Percentiles rank a stretch among this genome's conserved stretches.
phyloP scores from a whole-genome alignment of 2,888 invertebrate species.

The Sarcophaga rosellei region DNA sequence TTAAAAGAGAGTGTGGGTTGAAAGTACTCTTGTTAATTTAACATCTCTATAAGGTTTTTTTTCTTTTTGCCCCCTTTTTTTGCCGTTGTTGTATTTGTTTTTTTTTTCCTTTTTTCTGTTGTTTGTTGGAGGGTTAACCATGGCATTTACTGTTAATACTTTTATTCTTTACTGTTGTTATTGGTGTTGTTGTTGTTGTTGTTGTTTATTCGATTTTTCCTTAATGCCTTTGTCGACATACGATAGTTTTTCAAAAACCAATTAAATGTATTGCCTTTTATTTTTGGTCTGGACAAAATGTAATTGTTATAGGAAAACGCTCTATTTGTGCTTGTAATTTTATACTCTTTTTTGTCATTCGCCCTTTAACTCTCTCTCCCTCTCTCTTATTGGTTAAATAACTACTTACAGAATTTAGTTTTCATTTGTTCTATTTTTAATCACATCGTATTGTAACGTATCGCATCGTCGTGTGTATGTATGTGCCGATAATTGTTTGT shows the following conservation, averaged over 20 bases:
- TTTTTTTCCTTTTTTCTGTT: conserved; percentile 7
- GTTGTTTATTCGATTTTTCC: conserved; percentile 16
- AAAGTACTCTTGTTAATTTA: conserved; percentile 23
- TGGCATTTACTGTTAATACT: conserved; percentile 64
- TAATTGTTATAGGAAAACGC: background rate
- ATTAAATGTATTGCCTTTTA: conserved; percentile 53
- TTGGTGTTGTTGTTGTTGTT: background rate
- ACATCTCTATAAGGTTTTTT: conserved; percentile 21
- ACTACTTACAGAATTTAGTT: background rate
- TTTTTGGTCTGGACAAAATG: background rate
- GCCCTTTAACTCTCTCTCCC: background rate
- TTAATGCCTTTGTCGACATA: conserved; percentile 26
- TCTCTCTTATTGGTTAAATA: too few relatives aligned
- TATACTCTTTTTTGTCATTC: background rate
- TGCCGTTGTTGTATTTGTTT: background rate
- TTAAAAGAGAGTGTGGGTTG: background rate
- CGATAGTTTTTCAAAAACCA: conserved; percentile 61
- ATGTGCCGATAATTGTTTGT: conserved; percentile 2
- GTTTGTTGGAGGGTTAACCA: conserved; percentile 52
- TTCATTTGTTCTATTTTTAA: background rate
- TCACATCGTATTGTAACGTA: background rate
- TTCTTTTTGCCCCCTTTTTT: background rate
- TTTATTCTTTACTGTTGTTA: conserved; percentile 32
- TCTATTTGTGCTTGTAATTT: background rate
- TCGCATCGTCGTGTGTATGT: background rate